A percentile compares a stretch with the other conserved stretches of the same genome.
These are phyloP conservation scores for Agonum fuliginosum DNA, from an alignment of 2,888 invertebrate genomes.

Conservation along the genomic window DNA sequence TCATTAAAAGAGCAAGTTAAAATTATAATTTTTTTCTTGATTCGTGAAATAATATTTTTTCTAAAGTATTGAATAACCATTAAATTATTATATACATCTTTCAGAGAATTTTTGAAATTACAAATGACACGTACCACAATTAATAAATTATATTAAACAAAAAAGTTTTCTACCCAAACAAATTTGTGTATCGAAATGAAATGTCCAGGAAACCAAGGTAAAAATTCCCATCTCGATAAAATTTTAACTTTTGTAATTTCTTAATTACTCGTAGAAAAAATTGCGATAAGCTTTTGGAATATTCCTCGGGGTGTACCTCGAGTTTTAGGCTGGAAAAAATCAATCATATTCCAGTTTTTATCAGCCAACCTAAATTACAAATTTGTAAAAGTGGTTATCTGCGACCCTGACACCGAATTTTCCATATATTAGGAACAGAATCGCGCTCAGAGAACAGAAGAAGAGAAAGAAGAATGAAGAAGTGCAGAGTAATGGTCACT, in stretches of 20 bases:
- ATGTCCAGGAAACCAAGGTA: neutral
- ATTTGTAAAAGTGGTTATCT: constrained; percentile 46
- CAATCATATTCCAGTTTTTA: constrained; percentile 14
- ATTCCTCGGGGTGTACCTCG: constrained; percentile 14
- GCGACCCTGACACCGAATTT: neutral
- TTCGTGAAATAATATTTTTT: too few species aligned
- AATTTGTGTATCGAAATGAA: too few species aligned
- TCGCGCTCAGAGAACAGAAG: neutral
- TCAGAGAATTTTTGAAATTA: too few species aligned
- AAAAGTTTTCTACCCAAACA: too few species aligned
- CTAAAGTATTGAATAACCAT: too few species aligned
- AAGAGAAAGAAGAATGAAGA: constrained; percentile 7
- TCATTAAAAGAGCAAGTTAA: too few species aligned
- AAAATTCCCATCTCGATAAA: neutral
- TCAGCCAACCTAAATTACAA: constrained; percentile 30
- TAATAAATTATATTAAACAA: too few species aligned
- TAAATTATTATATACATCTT: too few species aligned
- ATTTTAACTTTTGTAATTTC: neutral
- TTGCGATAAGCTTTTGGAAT: neutral
- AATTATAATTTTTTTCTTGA: too few species aligned
- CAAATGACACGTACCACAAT: too few species aligned
- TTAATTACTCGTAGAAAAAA: neutral
- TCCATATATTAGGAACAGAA: constrained; percentile 31
- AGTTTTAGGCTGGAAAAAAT: neutral
- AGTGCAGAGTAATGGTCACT: constrained; percentile 12